phyloP scores from a whole-genome alignment of 2,888 invertebrate species.

The Embidobia sp. region DNA sequence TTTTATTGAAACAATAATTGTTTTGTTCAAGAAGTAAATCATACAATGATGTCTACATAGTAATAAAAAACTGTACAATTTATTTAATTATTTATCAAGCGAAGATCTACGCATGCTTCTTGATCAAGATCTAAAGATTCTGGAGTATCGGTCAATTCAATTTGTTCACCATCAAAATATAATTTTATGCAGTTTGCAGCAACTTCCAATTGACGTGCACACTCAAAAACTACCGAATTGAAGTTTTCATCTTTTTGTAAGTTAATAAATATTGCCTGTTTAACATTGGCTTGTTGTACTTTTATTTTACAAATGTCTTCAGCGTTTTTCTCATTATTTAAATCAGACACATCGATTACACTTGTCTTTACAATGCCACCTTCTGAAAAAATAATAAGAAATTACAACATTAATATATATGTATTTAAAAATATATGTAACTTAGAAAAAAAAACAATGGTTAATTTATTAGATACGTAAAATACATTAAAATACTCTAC shows the following conservation, averaged over 20 bases:
- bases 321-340: conserved; percentile 9
- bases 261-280: conserved; percentile 65
- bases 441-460: too few relatives aligned
- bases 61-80: neutral
- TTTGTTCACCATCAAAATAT: conserved; percentile 76
- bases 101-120: conserved; percentile 76
- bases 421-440: too few relatives aligned
- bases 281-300: conserved; percentile 72
- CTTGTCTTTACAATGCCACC: conserved; percentile 71
- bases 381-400: conserved; percentile 65
- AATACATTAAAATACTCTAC: too few relatives aligned
- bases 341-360: neutral
- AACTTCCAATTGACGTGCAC: conserved; percentile 70
- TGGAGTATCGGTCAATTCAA: conserved; percentile 72
- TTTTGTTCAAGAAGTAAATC: neutral
- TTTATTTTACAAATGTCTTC: conserved; percentile 72
- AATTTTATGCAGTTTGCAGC: conserved; percentile 71
- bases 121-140: conserved; percentile 75
- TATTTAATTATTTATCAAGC: conserved; percentile 26
- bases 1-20: too few relatives aligned
- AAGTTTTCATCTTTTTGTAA: conserved; percentile 70
- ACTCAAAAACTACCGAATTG: conserved; percentile 66
- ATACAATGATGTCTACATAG: neutral
- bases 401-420: too few relatives aligned
- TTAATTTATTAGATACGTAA: too few relatives aligned